Evolutionary conservation across 1,140 invertebrate genomes (phyloP).

Genomic region (Aphelenchoides besseyi): DNA sequence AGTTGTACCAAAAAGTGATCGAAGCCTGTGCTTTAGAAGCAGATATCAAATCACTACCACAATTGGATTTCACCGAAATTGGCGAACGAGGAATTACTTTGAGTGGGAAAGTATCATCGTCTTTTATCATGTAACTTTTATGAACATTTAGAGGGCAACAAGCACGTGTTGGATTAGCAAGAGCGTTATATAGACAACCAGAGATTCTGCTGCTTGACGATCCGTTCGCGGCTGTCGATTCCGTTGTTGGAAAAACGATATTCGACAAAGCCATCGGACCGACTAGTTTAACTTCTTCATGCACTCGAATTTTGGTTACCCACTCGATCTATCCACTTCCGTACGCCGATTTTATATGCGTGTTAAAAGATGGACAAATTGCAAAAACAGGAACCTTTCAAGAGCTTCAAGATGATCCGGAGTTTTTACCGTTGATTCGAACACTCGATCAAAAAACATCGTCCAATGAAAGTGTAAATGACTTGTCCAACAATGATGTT

Average conservation of each 20-base stretch:
- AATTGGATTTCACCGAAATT: slow-evolving; percentile 66
- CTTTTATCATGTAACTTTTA: no score
- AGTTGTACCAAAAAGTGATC: slow-evolving; percentile 71
- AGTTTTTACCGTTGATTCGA: background rate
- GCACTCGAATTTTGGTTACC: slow-evolving; percentile 59
- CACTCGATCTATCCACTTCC: slow-evolving; percentile 45
- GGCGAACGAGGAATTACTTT: slow-evolving; percentile 64
- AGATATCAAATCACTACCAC: slow-evolving; percentile 64
- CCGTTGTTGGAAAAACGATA: slow-evolving; percentile 71
- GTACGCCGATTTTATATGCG: background rate
- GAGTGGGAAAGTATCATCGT: no score
- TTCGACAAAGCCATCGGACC: slow-evolving; percentile 64
- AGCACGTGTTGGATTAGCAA: slow-evolving; percentile 86
- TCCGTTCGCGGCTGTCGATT: slow-evolving; percentile 91
- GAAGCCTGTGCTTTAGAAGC: slow-evolving; percentile 64
- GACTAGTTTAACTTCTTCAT: slow-evolving; percentile 70
- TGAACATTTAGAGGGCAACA: slow-evolving; percentile 96
- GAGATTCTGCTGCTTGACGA: slow-evolving; percentile 91
- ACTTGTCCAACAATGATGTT: slow-evolving; percentile 4
- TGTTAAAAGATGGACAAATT: slow-evolving; percentile 7
- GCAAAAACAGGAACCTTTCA: background rate
- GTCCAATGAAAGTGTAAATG: background rate
- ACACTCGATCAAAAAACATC: background rate
- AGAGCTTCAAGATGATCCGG: background rate
- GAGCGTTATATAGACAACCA: slow-evolving; percentile 83